Evolutionary conservation across 1,140 invertebrate genomes (phyloP), one percentile per base, ranked within the genome.

Genomic region (Tetragonula clypearis): DNA sequence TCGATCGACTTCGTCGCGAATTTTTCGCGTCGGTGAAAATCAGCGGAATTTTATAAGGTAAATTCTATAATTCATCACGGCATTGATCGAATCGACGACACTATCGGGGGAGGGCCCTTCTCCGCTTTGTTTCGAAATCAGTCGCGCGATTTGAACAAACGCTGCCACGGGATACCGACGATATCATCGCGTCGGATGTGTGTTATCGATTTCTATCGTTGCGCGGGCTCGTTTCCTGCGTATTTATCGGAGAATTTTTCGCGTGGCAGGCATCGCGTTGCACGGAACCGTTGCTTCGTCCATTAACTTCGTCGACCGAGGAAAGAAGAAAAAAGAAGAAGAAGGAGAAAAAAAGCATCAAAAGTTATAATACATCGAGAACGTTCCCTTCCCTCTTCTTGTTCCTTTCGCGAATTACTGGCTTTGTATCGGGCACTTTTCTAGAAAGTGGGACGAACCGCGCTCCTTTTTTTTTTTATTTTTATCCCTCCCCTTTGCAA

Each of bases 51-150:
- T 53, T 66, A 84, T 23, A 60, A 60, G 49, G 68, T 60, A 26
- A 62, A 41, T 75, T 82, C 71, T 12, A 75, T 85, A 82, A 88
- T 88, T 69, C 86, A 73, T 88, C 86, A 82, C 77, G 74, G 68
- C n/a, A 56, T 80, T 82, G 82, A 88, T 88, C 30, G 85, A 85
- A 88, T 85, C 86, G 79, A 88, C 79, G 84, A 88, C 68, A 69
- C n/a, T 88, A 82, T 82, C 87, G 87, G 56, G 73, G 71, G 19
- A 30, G 8, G 0, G 78, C 74, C 75, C 77, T 84, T 66, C 56
- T 83, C 82, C 85, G 82, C 82, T 90, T 90, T 87, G 85, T 89
- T 87, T 84, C 77, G 86, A 82, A 87, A 82, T 78, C 86, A 83
- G 53, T 56, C 80, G 82, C 74, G 86, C 73, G 73, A 78, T 88